Base-by-base conservation (phyloP, 2,888 invertebrate genomes). In the Polyommatus iphigenia region DNA sequence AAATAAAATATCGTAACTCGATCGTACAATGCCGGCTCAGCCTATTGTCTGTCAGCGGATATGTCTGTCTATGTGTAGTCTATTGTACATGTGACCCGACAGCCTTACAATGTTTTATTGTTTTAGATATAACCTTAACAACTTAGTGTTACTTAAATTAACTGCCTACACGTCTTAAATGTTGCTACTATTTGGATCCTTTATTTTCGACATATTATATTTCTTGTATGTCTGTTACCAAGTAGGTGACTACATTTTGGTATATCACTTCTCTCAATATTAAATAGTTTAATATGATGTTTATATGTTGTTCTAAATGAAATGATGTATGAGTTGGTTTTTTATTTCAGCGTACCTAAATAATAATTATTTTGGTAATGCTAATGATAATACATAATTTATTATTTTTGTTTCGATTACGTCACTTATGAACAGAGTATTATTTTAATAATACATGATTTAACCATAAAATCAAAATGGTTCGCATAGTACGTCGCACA, bases 61-160 rank as follows among this genome's bases (percentile, higher is more conserved):
- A 50, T 75, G 75, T 75, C 75, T 75, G 75, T 73, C 41, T 73
- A 46, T 73, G n/a, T 29, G 75, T 75, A 29, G 20, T 7, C 24
- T 75, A 15, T 32, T 75, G 24, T 75, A 29, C 7, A 41, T 54
- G 29, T 54, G 75, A 75, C 50, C 75, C 75, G 73, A 73, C 73
- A 73, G 46, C 3, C 73, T 41, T 13, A 73, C 73, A 73, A 73
- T 36, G 41, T 72, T 72, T 41, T 72, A 41, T 73, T 46, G 73
- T 41, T 15, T 67, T 29, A 67, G 29, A 20, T 29, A 67, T 3
- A 32, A 15, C 67, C 67, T 67, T 6, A 67, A 67, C 32, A 18
- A 67, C 67, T 67, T 67, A 29, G 67, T 67, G 29, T 6, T 67
- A 18, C 67, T 67, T 67, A 67, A 67, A 67, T 29, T 5, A 2